Percentiles rank a stretch among this genome's conserved stretches.
phyloP scores from a whole-genome alignment of 2,113 vertebrate species.

The Dicaeum eximium region DNA sequence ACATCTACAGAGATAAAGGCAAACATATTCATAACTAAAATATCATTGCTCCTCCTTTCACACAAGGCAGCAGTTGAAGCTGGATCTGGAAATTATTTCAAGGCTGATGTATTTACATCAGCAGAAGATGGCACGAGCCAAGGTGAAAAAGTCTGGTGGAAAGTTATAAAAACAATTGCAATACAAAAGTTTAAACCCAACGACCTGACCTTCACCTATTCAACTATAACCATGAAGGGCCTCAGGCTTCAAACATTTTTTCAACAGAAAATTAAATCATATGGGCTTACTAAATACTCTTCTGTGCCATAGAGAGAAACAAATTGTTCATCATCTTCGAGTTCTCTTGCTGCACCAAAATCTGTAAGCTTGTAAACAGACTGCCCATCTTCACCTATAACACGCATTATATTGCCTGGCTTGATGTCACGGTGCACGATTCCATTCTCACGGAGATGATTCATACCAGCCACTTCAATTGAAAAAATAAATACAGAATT shows the following conservation, averaged over 20 bases:
- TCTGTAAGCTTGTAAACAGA: constrained; percentile 98
- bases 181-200: neutral
- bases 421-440: constrained; percentile 98
- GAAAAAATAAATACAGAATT: neutral
- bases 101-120: neutral
- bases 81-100: neutral
- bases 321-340: constrained; percentile 97
- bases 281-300: constrained; percentile 89
- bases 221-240: neutral
- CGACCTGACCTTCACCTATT: neutral
- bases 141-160: neutral
- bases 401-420: constrained; percentile 97
- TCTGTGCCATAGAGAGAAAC: constrained; percentile 98
- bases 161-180: neutral
- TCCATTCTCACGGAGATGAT: constrained; percentile 95
- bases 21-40: neutral
- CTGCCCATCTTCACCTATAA: constrained; percentile 93
- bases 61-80: neutral
- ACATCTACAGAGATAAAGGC: neutral
- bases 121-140: neutral
- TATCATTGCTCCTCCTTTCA: neutral
- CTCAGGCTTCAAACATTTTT: neutral
- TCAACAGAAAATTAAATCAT: neutral
- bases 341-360: constrained; percentile 93
- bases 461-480: constrained; percentile 93